Conservation (phyloP, 2,888 invertebrate species). For the Pterostichus madidus region DNA sequence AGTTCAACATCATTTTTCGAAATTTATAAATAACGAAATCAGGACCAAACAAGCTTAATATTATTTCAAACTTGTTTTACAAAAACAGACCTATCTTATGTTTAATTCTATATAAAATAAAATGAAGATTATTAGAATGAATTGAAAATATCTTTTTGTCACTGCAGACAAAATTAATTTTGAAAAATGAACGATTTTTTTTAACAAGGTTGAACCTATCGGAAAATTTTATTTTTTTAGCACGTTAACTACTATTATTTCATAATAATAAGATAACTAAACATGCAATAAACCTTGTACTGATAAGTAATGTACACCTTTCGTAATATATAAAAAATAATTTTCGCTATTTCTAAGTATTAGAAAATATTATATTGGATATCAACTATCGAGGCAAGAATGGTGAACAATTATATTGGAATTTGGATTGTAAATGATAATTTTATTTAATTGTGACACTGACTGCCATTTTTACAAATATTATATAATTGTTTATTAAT, state of each 20-base stretch:
- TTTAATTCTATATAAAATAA: too few relatives aligned
- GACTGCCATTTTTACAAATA: background rate
- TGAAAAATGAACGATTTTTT: too few relatives aligned
- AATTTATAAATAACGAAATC: background rate
- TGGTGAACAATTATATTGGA: background rate
- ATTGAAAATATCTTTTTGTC: too few relatives aligned
- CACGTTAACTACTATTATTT: slow-evolving; percentile 26
- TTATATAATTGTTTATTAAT: background rate
- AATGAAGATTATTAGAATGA: too few relatives aligned
- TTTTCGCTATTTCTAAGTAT: background rate
- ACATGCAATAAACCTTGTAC: slow-evolving; percentile 33
- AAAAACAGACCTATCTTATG: too few relatives aligned
- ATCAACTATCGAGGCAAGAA: background rate
- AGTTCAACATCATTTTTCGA: slow-evolving; percentile 25
- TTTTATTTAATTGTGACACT: background rate
- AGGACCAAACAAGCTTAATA: too few relatives aligned
- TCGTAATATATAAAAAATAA: slow-evolving; percentile 1
- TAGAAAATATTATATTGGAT: background rate
- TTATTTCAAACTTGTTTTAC: too few relatives aligned
- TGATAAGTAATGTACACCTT: slow-evolving; percentile 41
- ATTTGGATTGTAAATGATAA: background rate
- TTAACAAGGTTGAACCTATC: background rate
- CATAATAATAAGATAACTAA: slow-evolving; percentile 44
- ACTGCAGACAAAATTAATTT: too few relatives aligned
- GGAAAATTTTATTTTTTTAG: slow-evolving; percentile 32